Percentiles rank a stretch among this genome's conserved stretches.
These are phyloP conservation scores for Parasteatoda lunata DNA, from an alignment of 2,888 invertebrate genomes.

Conservation along the genomic window DNA sequence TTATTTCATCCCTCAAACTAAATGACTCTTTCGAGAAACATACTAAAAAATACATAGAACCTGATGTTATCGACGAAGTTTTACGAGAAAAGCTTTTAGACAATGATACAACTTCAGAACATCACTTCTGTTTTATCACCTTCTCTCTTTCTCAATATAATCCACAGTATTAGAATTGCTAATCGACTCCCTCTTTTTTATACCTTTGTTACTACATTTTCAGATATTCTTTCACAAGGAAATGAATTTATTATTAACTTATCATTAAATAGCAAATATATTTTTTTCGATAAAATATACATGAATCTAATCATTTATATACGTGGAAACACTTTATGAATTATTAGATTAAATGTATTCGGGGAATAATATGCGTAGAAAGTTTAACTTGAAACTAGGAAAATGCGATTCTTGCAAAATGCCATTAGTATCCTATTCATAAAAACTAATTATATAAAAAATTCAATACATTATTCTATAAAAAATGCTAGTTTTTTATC, in stretches of 20 bases:
- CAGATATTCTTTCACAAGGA: neutral
- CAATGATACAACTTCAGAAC: slow-evolving; percentile 18
- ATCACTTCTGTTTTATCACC: slow-evolving; percentile 13
- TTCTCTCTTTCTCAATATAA: slow-evolving; percentile 19
- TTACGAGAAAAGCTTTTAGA: slow-evolving; percentile 25
- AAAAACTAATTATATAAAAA: too few species aligned
- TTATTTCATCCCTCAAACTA: slow-evolving; percentile 15
- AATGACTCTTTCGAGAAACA: slow-evolving; percentile 1
- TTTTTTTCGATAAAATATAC: neutral
- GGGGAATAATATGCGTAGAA: too few species aligned
- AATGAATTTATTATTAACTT: neutral
- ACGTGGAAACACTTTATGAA: neutral
- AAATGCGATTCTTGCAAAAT: too few species aligned
- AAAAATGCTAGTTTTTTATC: too few species aligned
- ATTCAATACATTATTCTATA: too few species aligned
- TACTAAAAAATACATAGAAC: slow-evolving; percentile 11
- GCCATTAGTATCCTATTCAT: too few species aligned
- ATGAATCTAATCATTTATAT: neutral
- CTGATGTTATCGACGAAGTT: slow-evolving; percentile 13
- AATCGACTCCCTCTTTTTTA: slow-evolving; percentile 42
- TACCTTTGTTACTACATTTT: slow-evolving; percentile 34
- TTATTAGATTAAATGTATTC: too few species aligned
- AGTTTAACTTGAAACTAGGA: too few species aligned
- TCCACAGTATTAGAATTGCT: slow-evolving; percentile 54
- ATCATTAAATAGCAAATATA: neutral